These are phyloP conservation scores for Epinephelus fuscoguttatus DNA, from an alignment of 2,113 vertebrate genomes.

Conservation along the genomic window DNA sequence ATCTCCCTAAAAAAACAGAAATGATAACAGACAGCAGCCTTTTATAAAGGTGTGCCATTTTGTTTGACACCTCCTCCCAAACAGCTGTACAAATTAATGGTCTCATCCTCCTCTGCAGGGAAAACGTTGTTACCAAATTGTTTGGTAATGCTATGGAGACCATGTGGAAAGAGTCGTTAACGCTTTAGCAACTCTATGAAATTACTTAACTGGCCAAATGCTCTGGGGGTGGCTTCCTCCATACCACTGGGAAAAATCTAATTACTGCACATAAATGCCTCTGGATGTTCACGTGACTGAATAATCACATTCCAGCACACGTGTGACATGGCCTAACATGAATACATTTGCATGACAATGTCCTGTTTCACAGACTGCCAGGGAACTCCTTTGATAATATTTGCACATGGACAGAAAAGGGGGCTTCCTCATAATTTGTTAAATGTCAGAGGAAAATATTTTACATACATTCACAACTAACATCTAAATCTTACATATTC, in stretches of 20 bases:
- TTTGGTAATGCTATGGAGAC: not conserved
- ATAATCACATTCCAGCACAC: slow-evolving; percentile 10
- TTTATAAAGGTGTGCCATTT: slow-evolving; percentile 10
- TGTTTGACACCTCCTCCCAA: slow-evolving; percentile 12
- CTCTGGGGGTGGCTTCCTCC: not conserved
- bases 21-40: slow-evolving; percentile 13
- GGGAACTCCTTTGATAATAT: not conserved
- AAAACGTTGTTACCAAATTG: slow-evolving; percentile 5
- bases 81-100: slow-evolving; percentile 11
- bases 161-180: slow-evolving; percentile 13
- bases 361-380: not conserved
- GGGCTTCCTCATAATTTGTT: not conserved
- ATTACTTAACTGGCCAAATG: slow-evolving; percentile 20
- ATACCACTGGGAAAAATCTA: slow-evolving; percentile 28
- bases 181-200: slow-evolving; percentile 16
- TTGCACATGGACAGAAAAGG: not conserved
- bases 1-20: slow-evolving; percentile 2
- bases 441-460: not conserved
- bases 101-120: not conserved
- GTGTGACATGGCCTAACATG: slow-evolving; percentile 4
- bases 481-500: not conserved
- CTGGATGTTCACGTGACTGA: slow-evolving; percentile 20
- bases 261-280: slow-evolving; percentile 34
- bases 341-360: slow-evolving; percentile 32
- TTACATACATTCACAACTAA: not conserved